These are phyloP conservation scores for Aspidiotus rigidus DNA, from an alignment of 2,888 invertebrate genomes.

Conservation along the genomic window DNA sequence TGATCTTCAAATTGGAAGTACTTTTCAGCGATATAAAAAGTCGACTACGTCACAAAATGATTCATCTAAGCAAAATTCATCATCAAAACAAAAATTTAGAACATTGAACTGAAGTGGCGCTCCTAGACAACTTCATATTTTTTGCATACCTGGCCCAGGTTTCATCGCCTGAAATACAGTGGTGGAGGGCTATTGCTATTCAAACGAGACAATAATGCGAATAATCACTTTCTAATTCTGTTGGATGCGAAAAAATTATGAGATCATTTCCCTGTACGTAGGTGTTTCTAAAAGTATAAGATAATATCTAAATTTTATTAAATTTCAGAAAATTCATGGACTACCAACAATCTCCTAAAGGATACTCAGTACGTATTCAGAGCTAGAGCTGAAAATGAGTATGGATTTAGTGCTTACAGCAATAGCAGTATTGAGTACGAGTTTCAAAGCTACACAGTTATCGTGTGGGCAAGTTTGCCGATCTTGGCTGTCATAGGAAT, in stretches of 20 bases:
- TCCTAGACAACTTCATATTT: no score
- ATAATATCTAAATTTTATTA: slow-evolving; percentile 29
- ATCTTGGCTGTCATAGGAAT: slow-evolving; percentile 15
- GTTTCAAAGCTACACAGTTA: slow-evolving; percentile 3
- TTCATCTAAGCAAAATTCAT: no score
- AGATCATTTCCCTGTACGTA: neutral
- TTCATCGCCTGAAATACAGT: no score
- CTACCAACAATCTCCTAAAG: slow-evolving; percentile 57
- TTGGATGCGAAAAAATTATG: neutral
- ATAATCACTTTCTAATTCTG: no score
- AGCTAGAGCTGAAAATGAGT: slow-evolving; percentile 66
- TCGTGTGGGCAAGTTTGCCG: slow-evolving; percentile 9
- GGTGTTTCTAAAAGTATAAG: slow-evolving; percentile 22
- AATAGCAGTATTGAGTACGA: slow-evolving; percentile 23
- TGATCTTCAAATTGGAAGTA: no score
- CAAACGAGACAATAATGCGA: no score
- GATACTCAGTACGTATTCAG: slow-evolving; percentile 60
- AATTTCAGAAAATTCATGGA: slow-evolving; percentile 64
- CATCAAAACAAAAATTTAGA: no score
- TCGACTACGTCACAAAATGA: no score
- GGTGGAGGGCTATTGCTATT: no score
- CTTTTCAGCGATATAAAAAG: no score
- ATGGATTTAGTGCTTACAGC: slow-evolving; percentile 75
- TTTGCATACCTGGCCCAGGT: no score
- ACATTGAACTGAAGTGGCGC: no score